Evolutionary conservation across 2,113 vertebrate genomes (phyloP).

Genomic region (Barnardius zonarius): DNA sequence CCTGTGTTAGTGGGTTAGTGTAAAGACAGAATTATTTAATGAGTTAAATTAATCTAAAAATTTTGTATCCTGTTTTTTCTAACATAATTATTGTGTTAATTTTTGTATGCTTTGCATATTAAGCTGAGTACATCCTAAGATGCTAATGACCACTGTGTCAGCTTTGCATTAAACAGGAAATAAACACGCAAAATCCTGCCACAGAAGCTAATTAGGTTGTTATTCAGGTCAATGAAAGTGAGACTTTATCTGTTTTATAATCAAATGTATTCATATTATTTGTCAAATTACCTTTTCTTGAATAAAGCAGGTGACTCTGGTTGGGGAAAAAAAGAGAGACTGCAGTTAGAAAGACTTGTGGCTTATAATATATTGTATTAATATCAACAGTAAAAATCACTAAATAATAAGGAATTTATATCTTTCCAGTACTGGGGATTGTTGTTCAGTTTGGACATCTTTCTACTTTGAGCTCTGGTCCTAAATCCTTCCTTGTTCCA

Average conservation of each 20-base stretch:
- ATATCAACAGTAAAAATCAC: background rate
- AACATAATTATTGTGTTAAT: constrained; percentile 75
- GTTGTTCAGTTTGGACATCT: background rate
- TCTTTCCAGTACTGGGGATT: background rate
- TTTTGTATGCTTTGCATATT: constrained; percentile 73
- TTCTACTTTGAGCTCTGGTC: background rate
- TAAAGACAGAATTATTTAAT: constrained; percentile 70
- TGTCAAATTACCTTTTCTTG: background rate
- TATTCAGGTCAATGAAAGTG: constrained; percentile 60
- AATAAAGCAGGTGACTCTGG: background rate
- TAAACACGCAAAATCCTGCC: constrained; percentile 68
- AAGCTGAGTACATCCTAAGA: constrained; percentile 56
- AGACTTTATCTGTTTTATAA: constrained; percentile 24
- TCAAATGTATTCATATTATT: background rate
- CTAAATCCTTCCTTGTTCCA: background rate
- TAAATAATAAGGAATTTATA: background rate
- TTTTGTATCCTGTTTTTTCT: constrained; percentile 74
- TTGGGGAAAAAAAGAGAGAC: background rate
- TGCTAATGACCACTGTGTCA: constrained; percentile 71
- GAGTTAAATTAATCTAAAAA: constrained; percentile 71
- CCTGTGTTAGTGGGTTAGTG: constrained; percentile 34
- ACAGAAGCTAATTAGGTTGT: constrained; percentile 71
- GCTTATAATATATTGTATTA: background rate
- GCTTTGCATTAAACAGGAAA: constrained; percentile 77
- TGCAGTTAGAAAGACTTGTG: background rate